A percentile compares a stretch with the other conserved stretches of the same genome.
phyloP scores from a whole-genome alignment of 2,797 vertebrate genomes.

The Sarcoramphus papa region DNA sequence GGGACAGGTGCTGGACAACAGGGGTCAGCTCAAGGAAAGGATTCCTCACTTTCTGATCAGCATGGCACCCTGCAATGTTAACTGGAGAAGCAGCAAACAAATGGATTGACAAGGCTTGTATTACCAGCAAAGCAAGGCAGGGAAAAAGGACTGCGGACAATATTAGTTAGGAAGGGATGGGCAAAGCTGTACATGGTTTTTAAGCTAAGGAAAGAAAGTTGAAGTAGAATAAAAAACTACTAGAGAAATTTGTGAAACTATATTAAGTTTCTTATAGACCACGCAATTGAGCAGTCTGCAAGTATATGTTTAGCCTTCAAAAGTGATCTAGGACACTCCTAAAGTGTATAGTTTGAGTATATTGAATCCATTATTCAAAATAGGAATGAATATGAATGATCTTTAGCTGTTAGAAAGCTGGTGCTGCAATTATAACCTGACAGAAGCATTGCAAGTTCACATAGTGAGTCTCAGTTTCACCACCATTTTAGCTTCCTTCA shows the following conservation, averaged over 20 bases:
- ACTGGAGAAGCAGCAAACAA: background rate
- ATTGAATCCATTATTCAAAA: background rate
- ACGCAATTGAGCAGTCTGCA: background rate
- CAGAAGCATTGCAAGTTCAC: background rate
- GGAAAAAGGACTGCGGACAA: background rate
- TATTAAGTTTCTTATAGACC: background rate
- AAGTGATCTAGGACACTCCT: background rate
- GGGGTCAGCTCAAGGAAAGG: background rate
- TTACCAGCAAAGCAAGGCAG: background rate
- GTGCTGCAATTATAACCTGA: background rate
- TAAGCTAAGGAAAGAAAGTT: background rate
- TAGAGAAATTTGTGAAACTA: background rate
- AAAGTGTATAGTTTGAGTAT: background rate
- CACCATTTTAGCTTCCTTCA: background rate
- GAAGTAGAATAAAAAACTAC: background rate
- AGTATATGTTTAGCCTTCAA: background rate
- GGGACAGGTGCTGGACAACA: background rate
- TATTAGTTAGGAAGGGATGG: background rate
- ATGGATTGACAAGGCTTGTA: background rate
- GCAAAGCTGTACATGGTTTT: background rate
- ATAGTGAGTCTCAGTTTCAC: background rate
- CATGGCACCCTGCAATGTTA: background rate
- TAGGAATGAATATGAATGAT: background rate
- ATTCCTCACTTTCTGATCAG: background rate
- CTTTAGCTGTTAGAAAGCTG: background rate